Evolutionary conservation across 2,888 invertebrate species (phyloP), one percentile per base, ranked within the genome.

Genomic region (Ectemnius continuus): DNA sequence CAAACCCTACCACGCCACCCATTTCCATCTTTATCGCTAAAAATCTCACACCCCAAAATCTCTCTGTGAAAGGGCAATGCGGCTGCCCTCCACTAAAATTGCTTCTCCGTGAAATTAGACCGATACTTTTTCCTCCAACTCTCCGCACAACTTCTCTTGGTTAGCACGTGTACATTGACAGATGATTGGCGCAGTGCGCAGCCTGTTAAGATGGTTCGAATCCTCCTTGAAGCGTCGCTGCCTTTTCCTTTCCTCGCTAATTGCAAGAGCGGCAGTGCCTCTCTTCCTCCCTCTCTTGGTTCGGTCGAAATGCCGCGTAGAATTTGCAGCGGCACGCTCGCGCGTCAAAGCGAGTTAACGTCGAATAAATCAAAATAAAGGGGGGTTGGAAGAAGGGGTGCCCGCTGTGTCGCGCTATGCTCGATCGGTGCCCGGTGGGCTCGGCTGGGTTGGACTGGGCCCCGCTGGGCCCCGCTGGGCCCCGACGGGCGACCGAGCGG

Each of bases 351-450:
- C 86, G 87, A 85, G 88, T 90, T 89, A 89, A 87, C 86, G 85
- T 89, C 89, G 86, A 87, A 89, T 90, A 90, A 90, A 90, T 90
- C 90, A 90, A 89, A 90, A 90, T 89, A 89, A 90, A 89, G 28
- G 83, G 79, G 81, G 78, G 73, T 65, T 80, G 60, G 48, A 64
- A 16, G 66, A 80, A 36, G 36, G 36, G 36, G 5, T 36, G 8
- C 36, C 36, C 36, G 36, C 8, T 36, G 36, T 11, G 23, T 23
- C 23, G 23, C 23, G 23, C 23, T 3, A 23, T 23, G 36, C 36
- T 36, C 36, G 36, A 11, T 36, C 36, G 36, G 36, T 5, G 6
- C 36, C 36, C 36, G 36, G 4, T 8, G 36, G 75, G 78, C 84
- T 85, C 80, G 64, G 80, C 82, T 79, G 84, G 75, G 78, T n/a